Conservation (phyloP, 1,140 invertebrate genomes). For the Lysiphlebus fabarum region DNA sequence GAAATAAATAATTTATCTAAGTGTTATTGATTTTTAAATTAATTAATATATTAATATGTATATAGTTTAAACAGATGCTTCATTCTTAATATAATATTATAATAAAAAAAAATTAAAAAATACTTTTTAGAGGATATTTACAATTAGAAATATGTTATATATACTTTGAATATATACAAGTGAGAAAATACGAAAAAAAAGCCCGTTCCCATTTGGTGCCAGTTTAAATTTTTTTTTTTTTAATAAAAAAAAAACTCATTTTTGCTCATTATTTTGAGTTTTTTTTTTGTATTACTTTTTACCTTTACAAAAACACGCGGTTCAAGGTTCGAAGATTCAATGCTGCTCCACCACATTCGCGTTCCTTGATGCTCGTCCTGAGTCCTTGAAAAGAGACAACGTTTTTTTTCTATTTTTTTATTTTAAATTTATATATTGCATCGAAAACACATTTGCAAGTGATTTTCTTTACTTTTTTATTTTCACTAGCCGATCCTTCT, state of each 20-base stretch:
- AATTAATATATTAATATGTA: too few species aligned
- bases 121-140: conserved; percentile 7
- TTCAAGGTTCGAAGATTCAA: conserved; percentile 17
- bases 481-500: neutral
- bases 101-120: conserved; percentile 7
- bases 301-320: conserved; percentile 19
- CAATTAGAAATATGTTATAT: neutral
- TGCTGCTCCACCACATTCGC: conserved; percentile 21
- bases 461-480: too few species aligned
- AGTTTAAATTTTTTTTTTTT: conserved; percentile 6
- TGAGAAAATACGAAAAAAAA: conserved; percentile 5
- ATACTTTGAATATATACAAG: too few species aligned
- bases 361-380: conserved; percentile 17
- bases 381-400: conserved; percentile 23
- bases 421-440: conserved; percentile 3
- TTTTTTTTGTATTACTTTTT: conserved; percentile 11
- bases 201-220: neutral
- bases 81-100: conserved; percentile 3
- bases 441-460: neutral
- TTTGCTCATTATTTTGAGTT: neutral
- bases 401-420: conserved; percentile 9
- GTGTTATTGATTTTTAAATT: too few species aligned
- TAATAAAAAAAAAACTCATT: neutral
- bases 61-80: conserved; percentile 6
- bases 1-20: too few species aligned